These are phyloP conservation scores for Sitophilus oryzae DNA, from an alignment of 1,140 invertebrate species.

Conservation along the genomic window DNA sequence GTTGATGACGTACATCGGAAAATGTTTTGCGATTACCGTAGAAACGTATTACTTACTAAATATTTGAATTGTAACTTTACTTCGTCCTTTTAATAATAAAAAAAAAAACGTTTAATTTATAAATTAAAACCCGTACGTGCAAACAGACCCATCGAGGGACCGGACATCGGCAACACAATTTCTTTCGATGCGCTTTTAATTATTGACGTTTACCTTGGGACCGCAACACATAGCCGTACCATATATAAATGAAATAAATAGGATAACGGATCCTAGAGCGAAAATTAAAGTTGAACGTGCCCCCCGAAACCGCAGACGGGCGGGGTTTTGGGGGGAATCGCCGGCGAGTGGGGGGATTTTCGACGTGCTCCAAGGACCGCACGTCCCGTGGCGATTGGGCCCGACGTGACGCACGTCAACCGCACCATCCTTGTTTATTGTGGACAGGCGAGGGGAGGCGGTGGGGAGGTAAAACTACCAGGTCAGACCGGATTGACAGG, in stretches of 20 bases:
- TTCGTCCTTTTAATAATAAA: too few relatives aligned
- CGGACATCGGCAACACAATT: too few relatives aligned
- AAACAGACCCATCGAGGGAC: too few relatives aligned
- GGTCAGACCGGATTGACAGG: background rate
- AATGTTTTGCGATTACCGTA: too few relatives aligned
- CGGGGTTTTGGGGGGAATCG: background rate
- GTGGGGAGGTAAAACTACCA: background rate
- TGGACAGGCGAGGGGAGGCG: background rate
- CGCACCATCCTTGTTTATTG: slow-evolving; percentile 3
- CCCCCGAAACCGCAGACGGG: background rate
- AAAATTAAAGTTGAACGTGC: slow-evolving; percentile 8
- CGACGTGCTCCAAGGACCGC: slow-evolving; percentile 1
- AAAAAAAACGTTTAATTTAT: too few relatives aligned
- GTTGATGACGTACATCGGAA: too few relatives aligned
- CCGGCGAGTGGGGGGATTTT: background rate
- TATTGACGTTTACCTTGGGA: background rate
- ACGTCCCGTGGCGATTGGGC: slow-evolving; percentile 4
- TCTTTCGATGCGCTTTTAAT: too few relatives aligned
- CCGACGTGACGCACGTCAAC: slow-evolving; percentile 1
- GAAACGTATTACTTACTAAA: too few relatives aligned
- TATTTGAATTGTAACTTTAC: too few relatives aligned
- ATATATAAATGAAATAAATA: slow-evolving; percentile 8
- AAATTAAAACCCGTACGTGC: too few relatives aligned
- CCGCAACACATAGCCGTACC: too few relatives aligned
- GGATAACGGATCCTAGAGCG: slow-evolving; percentile 1